Percentiles rank a stretch among this genome's conserved stretches.
Evolutionary conservation across 2,888 invertebrate genomes (phyloP).

Genomic region (Caenorhabditis afra): DNA sequence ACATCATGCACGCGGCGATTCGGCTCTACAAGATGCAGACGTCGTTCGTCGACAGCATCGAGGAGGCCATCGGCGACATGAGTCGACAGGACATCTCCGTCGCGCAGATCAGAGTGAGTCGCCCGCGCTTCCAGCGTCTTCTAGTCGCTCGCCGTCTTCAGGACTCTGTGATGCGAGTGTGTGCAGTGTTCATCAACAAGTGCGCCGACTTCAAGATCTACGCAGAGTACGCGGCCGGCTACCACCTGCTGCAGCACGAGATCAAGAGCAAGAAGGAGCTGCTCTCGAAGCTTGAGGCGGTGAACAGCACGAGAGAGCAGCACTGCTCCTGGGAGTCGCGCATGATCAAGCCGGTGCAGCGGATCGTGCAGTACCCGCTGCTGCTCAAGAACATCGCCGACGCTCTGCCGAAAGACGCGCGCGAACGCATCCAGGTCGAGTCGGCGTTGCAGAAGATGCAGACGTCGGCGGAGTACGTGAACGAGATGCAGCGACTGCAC

Average conservation of each 20-base stretch:
- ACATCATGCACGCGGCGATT: constrained; percentile 66
- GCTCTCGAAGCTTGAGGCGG: constrained; percentile 66
- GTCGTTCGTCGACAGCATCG: constrained; percentile 61
- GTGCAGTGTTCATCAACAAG: constrained; percentile 75
- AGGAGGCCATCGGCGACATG: constrained; percentile 67
- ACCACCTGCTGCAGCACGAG: constrained; percentile 73
- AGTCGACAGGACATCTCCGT: constrained; percentile 46
- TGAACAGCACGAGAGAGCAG: constrained; percentile 68
- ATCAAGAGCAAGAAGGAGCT: constrained; percentile 62
- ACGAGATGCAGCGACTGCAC: constrained; percentile 77
- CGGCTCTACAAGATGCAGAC: constrained; percentile 63
- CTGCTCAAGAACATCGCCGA: constrained; percentile 65
- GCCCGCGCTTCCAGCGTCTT: background rate
- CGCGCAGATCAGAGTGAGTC: constrained; percentile 61
- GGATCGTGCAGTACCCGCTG: constrained; percentile 74
- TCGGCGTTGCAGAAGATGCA: constrained; percentile 73
- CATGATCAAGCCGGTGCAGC: constrained; percentile 78
- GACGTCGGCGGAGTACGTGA: constrained; percentile 75
- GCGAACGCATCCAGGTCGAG: constrained; percentile 66
- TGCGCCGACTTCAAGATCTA: constrained; percentile 75
- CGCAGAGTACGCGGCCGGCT: constrained; percentile 76
- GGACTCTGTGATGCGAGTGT: constrained; percentile 73
- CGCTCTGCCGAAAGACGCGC: constrained; percentile 60
- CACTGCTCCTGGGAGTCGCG: constrained; percentile 72
- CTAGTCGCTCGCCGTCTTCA: too few relatives aligned